Base-by-base conservation (phyloP, 92 coral and sea anemone species). In the Phenganax subtilis region DNA sequence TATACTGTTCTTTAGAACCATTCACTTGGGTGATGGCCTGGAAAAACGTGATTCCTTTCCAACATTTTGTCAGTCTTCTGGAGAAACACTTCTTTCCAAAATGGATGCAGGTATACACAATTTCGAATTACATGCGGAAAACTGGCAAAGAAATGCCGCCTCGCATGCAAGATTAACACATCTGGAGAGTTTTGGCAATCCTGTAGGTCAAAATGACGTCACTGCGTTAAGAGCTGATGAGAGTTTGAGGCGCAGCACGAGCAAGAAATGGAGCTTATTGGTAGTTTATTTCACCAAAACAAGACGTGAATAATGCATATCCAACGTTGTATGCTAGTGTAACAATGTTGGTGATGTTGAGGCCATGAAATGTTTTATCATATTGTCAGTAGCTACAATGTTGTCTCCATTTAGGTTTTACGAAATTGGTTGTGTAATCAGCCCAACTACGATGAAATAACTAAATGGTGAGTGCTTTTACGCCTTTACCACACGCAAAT, bases 21-120 rank as follows among this genome's bases (percentile, higher is more conserved):
- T 94, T 94, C 60, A 89, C 84, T 44, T 92, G 98, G 97, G 98
- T 94, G 57, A 85, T 94, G 97, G 82, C 93, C 30, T 94, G 98
- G 98, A 90, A 92, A 75, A 89, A 88, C 55, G 85, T 94, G 9
- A 92, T 94, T 14, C 96, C 98, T 31, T 89, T 87, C 9, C 98
- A 94, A 55, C 98, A 94, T 85, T 94, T 94, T 82, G 90, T 94
- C 80, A 94, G 98, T 80, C 87, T 94, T 17, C 81, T 94, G 76
- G 98, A 94, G 63, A 91, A 92, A 82, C 97, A 94, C 72, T 94
- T 94, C 90, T 94, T 94, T 84, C 97, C 98, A 3, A 93, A 92
- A 75, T 94, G 98, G 98, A 90, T 90, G 85, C 98, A 94, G 92
- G 98, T 94, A 66, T 67, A 55, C 31, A 54, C 14, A 57, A 16